These are phyloP conservation scores for Pygocentrus nattereri DNA, from an alignment of 2,797 vertebrate species.

Conservation along the genomic window DNA sequence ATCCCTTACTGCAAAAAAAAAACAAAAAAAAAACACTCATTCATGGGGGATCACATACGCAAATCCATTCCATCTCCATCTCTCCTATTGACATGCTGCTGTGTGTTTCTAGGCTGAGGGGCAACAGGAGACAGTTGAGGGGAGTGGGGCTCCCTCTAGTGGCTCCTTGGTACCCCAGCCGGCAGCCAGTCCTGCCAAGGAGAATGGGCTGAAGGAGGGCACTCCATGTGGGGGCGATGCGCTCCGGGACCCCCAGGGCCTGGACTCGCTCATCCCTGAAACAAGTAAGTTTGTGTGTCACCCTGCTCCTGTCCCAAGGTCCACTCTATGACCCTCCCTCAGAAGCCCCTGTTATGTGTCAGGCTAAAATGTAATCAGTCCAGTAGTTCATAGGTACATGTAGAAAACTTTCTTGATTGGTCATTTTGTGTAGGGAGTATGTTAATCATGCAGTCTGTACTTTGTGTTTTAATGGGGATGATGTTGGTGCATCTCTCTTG, in stretches of 20 bases:
- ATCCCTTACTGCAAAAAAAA: not conserved
- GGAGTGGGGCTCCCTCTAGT: conserved; percentile 73
- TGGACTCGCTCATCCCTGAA: conserved; percentile 92
- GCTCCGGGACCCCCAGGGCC: conserved; percentile 86
- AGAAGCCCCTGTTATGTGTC: not conserved
- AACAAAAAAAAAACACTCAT: conserved; percentile 39
- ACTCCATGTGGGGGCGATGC: conserved; percentile 78
- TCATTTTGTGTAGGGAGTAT: not conserved
- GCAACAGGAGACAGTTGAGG: conserved; percentile 76
- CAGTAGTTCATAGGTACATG: not conserved
- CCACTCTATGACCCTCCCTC: not conserved
- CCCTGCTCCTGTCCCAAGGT: conserved; percentile 23
- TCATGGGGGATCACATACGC: conserved; percentile 51
- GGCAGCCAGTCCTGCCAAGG: conserved; percentile 75
- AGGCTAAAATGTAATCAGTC: conserved; percentile 1
- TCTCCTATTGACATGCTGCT: conserved; percentile 74
- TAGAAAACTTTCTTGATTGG: not conserved
- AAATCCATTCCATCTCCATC: conserved; percentile 70
- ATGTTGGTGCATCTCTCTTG: not conserved
- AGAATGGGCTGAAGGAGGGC: conserved; percentile 87
- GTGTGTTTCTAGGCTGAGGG: conserved; percentile 89
- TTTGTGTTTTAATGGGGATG: not conserved
- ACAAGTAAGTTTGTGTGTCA: conserved; percentile 88
- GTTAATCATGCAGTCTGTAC: not conserved
- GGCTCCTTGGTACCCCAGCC: conserved; percentile 67